Conservation (phyloP, 2,888 invertebrate genomes). For the Leptodirus hochenwartii region DNA sequence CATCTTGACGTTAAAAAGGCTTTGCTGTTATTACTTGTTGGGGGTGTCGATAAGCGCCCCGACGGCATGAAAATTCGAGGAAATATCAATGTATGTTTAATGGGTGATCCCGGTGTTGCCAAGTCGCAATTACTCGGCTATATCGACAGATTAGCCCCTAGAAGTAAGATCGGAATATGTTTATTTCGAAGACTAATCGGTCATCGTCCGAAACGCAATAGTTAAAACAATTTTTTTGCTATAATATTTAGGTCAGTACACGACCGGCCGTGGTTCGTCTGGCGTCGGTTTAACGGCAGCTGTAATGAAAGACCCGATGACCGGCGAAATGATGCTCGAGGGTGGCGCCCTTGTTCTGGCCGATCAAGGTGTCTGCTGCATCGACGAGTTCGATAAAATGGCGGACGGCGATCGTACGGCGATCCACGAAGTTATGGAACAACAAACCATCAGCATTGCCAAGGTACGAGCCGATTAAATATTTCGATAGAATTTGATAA, state of each 20-base stretch:
- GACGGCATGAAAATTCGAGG: slow-evolving; percentile 97
- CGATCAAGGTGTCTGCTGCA: slow-evolving; percentile 95
- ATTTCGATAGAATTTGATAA: too few relatives aligned
- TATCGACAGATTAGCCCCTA: slow-evolving; percentile 81
- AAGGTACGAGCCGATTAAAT: slow-evolving; percentile 62
- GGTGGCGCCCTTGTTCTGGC: slow-evolving; percentile 94
- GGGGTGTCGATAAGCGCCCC: slow-evolving; percentile 71
- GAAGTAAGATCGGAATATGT: slow-evolving; percentile 37
- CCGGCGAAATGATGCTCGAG: slow-evolving; percentile 93
- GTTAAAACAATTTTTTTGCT: slow-evolving; percentile 3
- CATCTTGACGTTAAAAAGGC: slow-evolving; percentile 98
- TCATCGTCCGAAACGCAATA: too few relatives aligned
- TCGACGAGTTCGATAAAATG: slow-evolving; percentile 99
- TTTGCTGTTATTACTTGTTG: slow-evolving; percentile 76
- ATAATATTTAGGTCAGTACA: slow-evolving; percentile 54
- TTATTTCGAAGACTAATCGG: not conserved
- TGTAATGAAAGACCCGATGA: slow-evolving; percentile 92
- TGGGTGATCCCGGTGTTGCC: slow-evolving; percentile 99
- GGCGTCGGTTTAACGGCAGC: slow-evolving; percentile 99
- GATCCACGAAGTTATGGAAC: slow-evolving; percentile 98
- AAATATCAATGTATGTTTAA: slow-evolving; percentile 92
- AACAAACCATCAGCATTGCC: slow-evolving; percentile 98
- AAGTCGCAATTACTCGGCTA: slow-evolving; percentile 93
- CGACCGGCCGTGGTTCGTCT: slow-evolving; percentile 90
- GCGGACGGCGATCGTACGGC: slow-evolving; percentile 87